These are phyloP conservation scores for Mythimna impura DNA, from an alignment of 2,888 invertebrate genomes.

Conservation along the genomic window DNA sequence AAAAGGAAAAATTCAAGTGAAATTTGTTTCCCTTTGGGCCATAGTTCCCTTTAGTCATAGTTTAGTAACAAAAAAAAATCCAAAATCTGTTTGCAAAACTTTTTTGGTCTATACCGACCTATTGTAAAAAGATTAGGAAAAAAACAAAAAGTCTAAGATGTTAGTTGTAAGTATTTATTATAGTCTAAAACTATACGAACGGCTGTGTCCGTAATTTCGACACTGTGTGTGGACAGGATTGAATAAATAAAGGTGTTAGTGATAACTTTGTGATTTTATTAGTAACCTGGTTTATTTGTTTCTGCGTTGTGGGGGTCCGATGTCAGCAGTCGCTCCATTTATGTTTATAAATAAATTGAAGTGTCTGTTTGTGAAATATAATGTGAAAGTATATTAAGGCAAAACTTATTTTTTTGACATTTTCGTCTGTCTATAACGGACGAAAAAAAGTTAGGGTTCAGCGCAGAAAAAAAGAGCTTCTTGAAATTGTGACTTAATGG, in stretches of 20 bases:
- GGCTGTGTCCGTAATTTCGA: conserved; percentile 4
- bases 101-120: neutral
- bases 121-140: neutral
- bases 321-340: too few relatives aligned
- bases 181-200: conserved; percentile 1
- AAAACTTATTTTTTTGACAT: too few relatives aligned
- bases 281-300: neutral
- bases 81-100: neutral
- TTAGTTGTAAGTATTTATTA: conserved; percentile 38
- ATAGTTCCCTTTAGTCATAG: neutral
- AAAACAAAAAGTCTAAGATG: too few relatives aligned
- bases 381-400: too few relatives aligned
- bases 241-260: conserved; percentile 21
- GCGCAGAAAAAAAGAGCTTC: too few relatives aligned
- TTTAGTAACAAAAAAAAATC: neutral
- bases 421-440: too few relatives aligned
- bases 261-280: conserved; percentile 18
- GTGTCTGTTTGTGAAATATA: too few relatives aligned
- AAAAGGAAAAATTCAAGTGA: neutral
- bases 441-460: too few relatives aligned
- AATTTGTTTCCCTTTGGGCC: neutral
- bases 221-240: neutral
- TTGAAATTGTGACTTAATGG: too few relatives aligned
- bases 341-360: too few relatives aligned
- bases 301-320: neutral